Conservation (phyloP, 2,888 invertebrate species). For the Fragum whitleyi region DNA sequence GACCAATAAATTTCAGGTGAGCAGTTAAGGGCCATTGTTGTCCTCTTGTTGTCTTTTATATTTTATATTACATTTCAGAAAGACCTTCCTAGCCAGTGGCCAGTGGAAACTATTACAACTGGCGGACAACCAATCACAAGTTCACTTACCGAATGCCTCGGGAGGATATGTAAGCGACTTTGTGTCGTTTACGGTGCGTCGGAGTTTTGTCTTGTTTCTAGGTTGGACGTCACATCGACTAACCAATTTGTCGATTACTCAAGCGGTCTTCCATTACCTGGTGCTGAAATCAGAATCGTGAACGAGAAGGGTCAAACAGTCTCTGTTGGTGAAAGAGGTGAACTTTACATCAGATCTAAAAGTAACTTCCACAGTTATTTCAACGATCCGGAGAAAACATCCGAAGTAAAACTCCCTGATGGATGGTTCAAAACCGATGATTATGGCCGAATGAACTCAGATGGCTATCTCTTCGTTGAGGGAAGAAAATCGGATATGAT, state of each 20-base stretch:
- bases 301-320: background rate
- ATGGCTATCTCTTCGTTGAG: conserved; percentile 6
- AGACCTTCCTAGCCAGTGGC: background rate
- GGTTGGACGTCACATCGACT: background rate
- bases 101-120: conserved; percentile 12
- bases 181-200: conserved; percentile 19
- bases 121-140: conserved; percentile 29
- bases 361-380: background rate
- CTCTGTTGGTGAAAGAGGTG: conserved; percentile 4
- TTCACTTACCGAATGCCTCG: conserved; percentile 10
- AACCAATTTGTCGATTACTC: conserved; percentile 2
- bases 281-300: conserved; percentile 10
- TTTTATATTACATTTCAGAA: no score
- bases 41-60: no score
- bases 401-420: background rate
- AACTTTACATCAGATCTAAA: conserved; percentile 8
- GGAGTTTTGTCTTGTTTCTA: background rate
- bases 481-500: conserved; percentile 8
- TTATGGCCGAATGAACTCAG: background rate
- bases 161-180: conserved; percentile 19
- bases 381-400: conserved; percentile 28
- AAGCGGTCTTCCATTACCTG: background rate
- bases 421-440: conserved; percentile 33
- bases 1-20: no score
- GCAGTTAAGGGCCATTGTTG: no score